A percentile compares a stretch with the other conserved stretches of the same genome.
phyloP scores from a whole-genome alignment of 2,888 invertebrate genomes.

The Adela reaumurella region DNA sequence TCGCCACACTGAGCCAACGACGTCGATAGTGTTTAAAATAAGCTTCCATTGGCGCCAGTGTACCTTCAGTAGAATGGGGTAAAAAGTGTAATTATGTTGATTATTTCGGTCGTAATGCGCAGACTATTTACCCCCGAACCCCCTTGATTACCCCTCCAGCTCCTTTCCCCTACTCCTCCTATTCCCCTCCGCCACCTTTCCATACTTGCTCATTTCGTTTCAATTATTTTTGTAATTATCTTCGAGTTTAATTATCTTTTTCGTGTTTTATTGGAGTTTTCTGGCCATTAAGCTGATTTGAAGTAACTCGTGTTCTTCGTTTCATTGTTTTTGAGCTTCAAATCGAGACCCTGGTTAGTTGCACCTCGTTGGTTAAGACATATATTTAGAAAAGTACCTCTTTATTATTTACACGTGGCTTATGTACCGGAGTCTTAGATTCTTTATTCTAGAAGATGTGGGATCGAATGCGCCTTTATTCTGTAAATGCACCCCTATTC shows the following conservation, averaged over 20 bases:
- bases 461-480: too few species aligned
- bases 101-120: constrained; percentile 54
- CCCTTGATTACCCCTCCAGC: constrained; percentile 25
- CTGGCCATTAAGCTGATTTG: constrained; percentile 9
- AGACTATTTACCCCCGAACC: constrained; percentile 25
- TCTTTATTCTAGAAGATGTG: too few species aligned
- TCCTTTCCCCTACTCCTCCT: constrained; percentile 23
- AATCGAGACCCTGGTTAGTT: too few species aligned
- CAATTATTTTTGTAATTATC: constrained; percentile 58
- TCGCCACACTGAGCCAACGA: too few species aligned
- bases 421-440: too few species aligned
- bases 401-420: too few species aligned
- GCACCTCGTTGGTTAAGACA: too few species aligned
- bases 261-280: constrained; percentile 23
- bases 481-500: too few species aligned
- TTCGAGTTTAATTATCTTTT: constrained; percentile 19
- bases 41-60: neutral
- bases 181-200: constrained; percentile 16
- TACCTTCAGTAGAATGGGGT: constrained; percentile 32
- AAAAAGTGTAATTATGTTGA: constrained; percentile 57
- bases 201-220: constrained; percentile 57
- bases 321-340: too few species aligned
- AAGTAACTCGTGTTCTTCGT: too few species aligned
- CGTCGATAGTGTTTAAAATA: too few species aligned
- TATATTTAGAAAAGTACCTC: too few species aligned